Percentiles rank a stretch among this genome's conserved stretches.
These are phyloP conservation scores for Chironomus striatipennis DNA, from an alignment of 1,140 invertebrate genomes.

Conservation along the genomic window DNA sequence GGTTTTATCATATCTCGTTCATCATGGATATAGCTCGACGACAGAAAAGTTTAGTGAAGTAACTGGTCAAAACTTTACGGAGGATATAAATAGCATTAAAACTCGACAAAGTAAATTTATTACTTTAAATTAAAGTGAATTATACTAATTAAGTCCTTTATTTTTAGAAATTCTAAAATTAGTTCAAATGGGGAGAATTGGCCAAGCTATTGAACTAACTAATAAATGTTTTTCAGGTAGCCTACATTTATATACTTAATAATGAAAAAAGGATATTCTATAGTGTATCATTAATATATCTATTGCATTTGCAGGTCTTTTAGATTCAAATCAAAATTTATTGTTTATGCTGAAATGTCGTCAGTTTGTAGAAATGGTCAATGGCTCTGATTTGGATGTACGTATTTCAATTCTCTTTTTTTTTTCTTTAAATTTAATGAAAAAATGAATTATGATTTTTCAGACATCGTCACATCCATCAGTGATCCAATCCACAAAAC, in stretches of 20 bases:
- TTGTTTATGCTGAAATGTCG: slow-evolving; percentile 92
- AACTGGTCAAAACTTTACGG: slow-evolving; percentile 82
- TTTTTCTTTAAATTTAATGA: too few relatives aligned
- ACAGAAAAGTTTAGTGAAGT: slow-evolving; percentile 91
- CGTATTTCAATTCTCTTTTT: too few relatives aligned
- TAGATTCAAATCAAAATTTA: slow-evolving; percentile 83
- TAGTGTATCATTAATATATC: too few relatives aligned
- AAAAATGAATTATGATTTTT: too few relatives aligned
- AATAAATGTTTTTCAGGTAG: slow-evolving; percentile 71
- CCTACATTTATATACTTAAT: not conserved
- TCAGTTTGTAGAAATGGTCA: slow-evolving; percentile 95
- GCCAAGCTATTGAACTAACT: slow-evolving; percentile 88
- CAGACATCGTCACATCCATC: slow-evolving; percentile 43
- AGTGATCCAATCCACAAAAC: slow-evolving; percentile 65
- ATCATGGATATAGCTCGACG: slow-evolving; percentile 94
- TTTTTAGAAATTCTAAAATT: slow-evolving; percentile 84
- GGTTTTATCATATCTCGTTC: slow-evolving; percentile 94
- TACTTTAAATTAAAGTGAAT: not conserved
- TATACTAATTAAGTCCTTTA: slow-evolving; percentile 28
- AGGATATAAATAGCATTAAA: slow-evolving; percentile 91
- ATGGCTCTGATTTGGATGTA: slow-evolving; percentile 69
- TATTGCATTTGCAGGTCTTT: slow-evolving; percentile 57
- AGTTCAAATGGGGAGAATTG: slow-evolving; percentile 83
- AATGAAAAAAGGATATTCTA: too few relatives aligned
- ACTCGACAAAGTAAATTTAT: slow-evolving; percentile 84